phyloP scores from a whole-genome alignment of 2,797 vertebrate genomes.

The Decapterus maruadsi region DNA sequence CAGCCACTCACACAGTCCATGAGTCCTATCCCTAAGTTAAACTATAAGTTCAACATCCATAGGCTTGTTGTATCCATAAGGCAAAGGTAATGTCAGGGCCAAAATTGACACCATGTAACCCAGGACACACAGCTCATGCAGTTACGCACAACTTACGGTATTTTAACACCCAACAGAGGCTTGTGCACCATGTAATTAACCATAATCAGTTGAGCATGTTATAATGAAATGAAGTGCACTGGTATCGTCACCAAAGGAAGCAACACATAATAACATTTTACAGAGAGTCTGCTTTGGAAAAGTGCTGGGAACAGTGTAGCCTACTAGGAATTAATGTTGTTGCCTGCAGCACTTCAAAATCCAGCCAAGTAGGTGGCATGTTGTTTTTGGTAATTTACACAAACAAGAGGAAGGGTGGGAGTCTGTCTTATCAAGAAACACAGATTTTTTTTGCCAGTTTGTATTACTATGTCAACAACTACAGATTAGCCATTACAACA shows the following conservation, averaged over 20 bases:
- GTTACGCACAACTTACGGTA: slow-evolving; percentile 1
- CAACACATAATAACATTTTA: background rate
- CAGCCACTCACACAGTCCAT: background rate
- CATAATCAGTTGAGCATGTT: background rate
- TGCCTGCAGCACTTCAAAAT: background rate
- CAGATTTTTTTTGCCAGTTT: background rate
- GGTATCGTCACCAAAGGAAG: background rate
- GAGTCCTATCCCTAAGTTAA: background rate
- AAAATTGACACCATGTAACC: background rate
- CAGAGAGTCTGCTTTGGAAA: background rate
- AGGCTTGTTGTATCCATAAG: background rate
- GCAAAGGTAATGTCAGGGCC: background rate
- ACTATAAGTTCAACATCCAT: background rate
- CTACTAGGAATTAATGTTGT: background rate
- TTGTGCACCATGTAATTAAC: background rate
- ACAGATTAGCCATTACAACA: background rate
- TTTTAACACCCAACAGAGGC: background rate
- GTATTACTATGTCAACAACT: background rate
- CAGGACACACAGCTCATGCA: background rate
- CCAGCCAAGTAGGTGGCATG: too few relatives aligned
- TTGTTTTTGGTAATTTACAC: background rate
- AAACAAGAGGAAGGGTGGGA: background rate
- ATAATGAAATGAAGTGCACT: background rate
- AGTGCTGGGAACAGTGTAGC: background rate
- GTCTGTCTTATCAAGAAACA: background rate